Evolutionary conservation across 1,140 invertebrate genomes (phyloP).

Genomic region (Leptinotarsa texana): DNA sequence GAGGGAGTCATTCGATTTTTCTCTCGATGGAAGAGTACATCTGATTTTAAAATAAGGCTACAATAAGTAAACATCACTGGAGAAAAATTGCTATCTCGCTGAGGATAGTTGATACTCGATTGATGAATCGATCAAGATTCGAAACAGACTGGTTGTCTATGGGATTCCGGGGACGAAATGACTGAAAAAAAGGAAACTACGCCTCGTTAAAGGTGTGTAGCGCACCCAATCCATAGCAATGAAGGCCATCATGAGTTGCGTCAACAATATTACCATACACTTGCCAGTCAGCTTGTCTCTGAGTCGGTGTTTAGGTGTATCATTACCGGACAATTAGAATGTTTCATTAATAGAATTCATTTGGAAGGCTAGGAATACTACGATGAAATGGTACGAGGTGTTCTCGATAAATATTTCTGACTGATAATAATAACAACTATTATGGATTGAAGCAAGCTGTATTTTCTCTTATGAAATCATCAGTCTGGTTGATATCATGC

Average conservation of each 20-base stretch:
- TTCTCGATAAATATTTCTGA: not conserved
- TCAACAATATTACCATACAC: conserved; percentile 22
- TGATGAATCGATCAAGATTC: conserved; percentile 6
- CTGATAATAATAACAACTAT: too few relatives aligned
- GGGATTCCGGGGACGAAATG: conserved; percentile 10
- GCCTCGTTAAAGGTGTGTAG: conserved; percentile 24
- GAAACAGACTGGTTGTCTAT: conserved; percentile 19
- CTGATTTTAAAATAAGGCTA: too few relatives aligned
- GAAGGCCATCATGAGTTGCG: conserved; percentile 19
- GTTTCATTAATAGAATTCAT: not conserved
- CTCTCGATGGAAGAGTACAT: too few relatives aligned
- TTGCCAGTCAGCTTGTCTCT: conserved; percentile 24
- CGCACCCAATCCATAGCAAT: conserved; percentile 22
- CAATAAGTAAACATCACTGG: too few relatives aligned
- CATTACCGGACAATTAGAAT: not conserved
- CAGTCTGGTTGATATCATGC: too few relatives aligned
- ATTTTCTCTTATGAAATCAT: too few relatives aligned
- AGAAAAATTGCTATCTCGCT: too few relatives aligned
- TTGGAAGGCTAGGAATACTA: not conserved
- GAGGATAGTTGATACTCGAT: not conserved
- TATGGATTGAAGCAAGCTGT: too few relatives aligned
- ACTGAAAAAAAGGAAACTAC: conserved; percentile 16
- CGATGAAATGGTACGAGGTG: not conserved
- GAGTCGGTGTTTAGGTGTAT: not conserved
- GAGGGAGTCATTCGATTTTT: too few relatives aligned